phyloP scores from a whole-genome alignment of 2,797 vertebrate species.

The Sebastes kiyomatsui region DNA sequence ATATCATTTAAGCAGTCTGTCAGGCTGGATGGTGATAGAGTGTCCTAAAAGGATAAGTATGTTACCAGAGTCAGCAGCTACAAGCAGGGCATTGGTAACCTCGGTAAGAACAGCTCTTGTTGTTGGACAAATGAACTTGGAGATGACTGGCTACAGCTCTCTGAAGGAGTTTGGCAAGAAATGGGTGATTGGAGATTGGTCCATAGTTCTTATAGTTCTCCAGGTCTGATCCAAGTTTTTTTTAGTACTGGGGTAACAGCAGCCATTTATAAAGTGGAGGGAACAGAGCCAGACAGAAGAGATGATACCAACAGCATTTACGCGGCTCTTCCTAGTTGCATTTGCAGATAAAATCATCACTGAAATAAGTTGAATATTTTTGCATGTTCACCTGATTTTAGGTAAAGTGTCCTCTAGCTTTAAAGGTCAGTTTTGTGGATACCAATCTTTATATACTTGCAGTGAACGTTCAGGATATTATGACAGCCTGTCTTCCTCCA shows the following conservation, averaged over 20 bases:
- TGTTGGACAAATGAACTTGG: not conserved
- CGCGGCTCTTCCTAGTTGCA: too few species aligned
- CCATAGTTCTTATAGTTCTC: not conserved
- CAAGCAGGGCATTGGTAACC: not conserved
- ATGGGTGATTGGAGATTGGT: not conserved
- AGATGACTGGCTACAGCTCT: not conserved
- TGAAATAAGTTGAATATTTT: not conserved
- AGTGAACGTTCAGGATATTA: not conserved
- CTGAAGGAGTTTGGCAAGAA: not conserved
- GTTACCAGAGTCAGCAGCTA: not conserved
- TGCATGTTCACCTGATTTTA: too few species aligned
- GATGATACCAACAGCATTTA: too few species aligned
- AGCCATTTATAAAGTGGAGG: not conserved
- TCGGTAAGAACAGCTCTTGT: not conserved
- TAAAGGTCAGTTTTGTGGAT: not conserved
- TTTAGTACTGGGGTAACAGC: not conserved
- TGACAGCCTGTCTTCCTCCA: not conserved
- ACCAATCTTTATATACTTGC: not conserved
- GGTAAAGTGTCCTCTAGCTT: too few species aligned
- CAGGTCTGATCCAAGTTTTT: not conserved
- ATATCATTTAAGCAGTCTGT: not conserved
- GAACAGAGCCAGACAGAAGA: too few species aligned
- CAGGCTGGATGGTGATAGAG: not conserved
- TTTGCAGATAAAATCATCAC: too few species aligned
- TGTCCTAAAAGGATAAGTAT: not conserved